Conservation (phyloP, 2,113 vertebrate species). For the Catharus minimus region DNA sequence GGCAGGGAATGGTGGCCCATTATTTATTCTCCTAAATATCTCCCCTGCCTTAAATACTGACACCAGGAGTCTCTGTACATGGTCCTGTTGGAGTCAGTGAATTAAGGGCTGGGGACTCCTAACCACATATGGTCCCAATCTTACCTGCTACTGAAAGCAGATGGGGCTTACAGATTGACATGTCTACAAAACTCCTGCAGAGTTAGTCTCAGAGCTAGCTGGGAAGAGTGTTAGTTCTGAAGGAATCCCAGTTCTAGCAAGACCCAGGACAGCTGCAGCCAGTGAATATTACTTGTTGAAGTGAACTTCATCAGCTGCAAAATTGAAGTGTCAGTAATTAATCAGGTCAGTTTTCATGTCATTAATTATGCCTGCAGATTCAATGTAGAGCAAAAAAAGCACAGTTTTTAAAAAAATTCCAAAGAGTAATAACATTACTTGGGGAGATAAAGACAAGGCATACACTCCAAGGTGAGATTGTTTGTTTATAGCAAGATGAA, state of each 20-base stretch:
- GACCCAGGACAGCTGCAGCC: not conserved
- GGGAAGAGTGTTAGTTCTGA: not conserved
- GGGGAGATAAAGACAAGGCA: not conserved
- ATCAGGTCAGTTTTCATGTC: not conserved
- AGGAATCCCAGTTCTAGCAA: not conserved
- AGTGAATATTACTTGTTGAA: not conserved
- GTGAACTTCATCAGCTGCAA: not conserved
- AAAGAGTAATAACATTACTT: not conserved
- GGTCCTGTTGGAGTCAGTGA: no score
- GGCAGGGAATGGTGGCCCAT: not conserved
- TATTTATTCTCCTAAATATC: not conserved
- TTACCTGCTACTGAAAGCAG: not conserved
- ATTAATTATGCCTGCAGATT: not conserved
- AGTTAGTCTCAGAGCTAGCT: not conserved
- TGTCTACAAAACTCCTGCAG: not conserved
- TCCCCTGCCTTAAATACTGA: not conserved
- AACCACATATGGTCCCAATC: not conserved
- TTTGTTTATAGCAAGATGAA: not conserved
- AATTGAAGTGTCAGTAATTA: not conserved
- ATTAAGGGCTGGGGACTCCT: no score
- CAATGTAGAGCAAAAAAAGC: accelerated
- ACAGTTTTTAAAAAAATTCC: not conserved
- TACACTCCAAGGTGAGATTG: not conserved
- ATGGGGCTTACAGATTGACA: not conserved
- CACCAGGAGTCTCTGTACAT: not conserved